phyloP scores from a whole-genome alignment of 2,113 vertebrate species.

The Sinocyclocheilus anophthalmus region DNA sequence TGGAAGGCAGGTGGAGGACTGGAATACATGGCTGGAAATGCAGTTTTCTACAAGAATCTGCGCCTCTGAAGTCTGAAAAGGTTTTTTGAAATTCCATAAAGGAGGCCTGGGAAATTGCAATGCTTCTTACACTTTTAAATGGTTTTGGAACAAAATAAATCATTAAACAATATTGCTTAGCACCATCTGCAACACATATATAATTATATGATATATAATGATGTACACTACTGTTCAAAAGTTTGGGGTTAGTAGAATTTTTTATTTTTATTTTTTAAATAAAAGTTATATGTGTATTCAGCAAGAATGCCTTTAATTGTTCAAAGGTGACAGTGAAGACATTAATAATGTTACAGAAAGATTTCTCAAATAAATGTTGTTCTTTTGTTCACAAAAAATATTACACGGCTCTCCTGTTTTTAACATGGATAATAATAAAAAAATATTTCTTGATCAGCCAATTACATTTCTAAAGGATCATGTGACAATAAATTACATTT shows the following conservation, averaged over 20 bases:
- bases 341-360: not conserved
- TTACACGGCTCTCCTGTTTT: not conserved
- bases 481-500: not conserved
- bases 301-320: not conserved
- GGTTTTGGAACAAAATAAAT: not conserved
- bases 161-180: not conserved
- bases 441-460: not conserved
- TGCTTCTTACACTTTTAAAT: not conserved
- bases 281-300: not conserved
- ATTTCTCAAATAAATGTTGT: not conserved
- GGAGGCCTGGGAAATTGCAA: not conserved
- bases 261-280: not conserved
- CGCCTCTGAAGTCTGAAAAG: conserved; percentile 52
- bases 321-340: not conserved
- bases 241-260: not conserved
- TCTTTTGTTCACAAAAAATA: not conserved
- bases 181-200: not conserved
- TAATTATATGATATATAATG: not conserved
- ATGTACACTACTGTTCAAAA: not conserved
- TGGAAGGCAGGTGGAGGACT: conserved; percentile 45
- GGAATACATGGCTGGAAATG: conserved; percentile 53
- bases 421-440: not conserved
- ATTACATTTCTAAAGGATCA: not conserved
- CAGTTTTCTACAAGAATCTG: conserved; percentile 56
- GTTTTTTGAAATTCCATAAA: not conserved